phyloP scores from a whole-genome alignment of 1,140 invertebrate species.

The Heliconius melpomene region DNA sequence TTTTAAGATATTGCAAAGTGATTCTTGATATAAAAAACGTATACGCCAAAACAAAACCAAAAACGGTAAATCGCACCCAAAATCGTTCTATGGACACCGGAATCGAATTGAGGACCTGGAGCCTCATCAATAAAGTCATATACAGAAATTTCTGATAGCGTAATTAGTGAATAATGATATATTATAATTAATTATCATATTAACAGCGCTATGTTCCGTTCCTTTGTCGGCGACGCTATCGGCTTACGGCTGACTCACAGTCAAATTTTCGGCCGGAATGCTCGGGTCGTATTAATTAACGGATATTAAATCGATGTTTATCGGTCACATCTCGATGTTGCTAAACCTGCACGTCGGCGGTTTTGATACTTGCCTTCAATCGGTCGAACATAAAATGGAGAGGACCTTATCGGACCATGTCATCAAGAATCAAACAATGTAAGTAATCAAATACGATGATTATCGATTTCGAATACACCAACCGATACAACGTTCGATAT shows the following conservation, averaged over 20 bases:
- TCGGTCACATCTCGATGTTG: constrained; percentile 74
- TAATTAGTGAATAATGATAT: constrained; percentile 67
- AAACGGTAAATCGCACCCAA: constrained; percentile 51
- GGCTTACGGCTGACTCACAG: constrained; percentile 72
- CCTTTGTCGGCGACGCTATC: constrained; percentile 74
- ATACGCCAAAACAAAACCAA: constrained; percentile 57
- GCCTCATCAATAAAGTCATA: constrained; percentile 25
- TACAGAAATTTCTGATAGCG: constrained; percentile 49
- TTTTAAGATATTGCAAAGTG: constrained; percentile 57
- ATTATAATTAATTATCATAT: constrained; percentile 79
- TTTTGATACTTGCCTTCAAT: constrained; percentile 63
- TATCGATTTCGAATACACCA: constrained; percentile 52
- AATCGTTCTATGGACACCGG: no score
- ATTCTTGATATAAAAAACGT: constrained; percentile 56
- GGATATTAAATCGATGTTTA: constrained; percentile 79
- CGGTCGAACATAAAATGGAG: constrained; percentile 57
- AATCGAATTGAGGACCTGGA: not conserved
- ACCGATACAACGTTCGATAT: constrained; percentile 24
- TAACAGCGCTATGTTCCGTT: constrained; percentile 68
- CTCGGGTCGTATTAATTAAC: constrained; percentile 78
- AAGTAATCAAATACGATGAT: constrained; percentile 71
- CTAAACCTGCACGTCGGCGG: constrained; percentile 71
- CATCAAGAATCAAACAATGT: constrained; percentile 77
- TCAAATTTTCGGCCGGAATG: constrained; percentile 71
- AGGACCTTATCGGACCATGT: constrained; percentile 68